phyloP scores from a whole-genome alignment of 2,113 vertebrate genomes.

The Ploceus nigricollis region DNA sequence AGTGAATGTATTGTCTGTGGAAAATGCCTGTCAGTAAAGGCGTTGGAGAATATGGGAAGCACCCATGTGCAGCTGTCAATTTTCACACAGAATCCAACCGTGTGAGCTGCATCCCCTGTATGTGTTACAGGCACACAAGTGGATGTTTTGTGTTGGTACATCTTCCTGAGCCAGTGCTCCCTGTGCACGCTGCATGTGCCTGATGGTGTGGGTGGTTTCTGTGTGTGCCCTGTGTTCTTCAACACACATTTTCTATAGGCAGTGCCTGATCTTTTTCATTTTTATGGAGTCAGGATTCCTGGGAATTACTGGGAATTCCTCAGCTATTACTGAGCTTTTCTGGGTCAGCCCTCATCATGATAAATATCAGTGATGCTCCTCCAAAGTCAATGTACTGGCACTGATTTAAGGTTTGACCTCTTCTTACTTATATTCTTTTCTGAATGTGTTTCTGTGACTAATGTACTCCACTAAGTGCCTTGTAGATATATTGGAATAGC shows the following conservation, averaged over 20 bases:
- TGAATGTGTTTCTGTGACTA: not conserved
- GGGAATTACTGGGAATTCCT: not conserved
- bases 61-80: rapidly evolving
- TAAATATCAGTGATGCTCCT: not conserved
- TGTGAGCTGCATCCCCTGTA: not conserved
- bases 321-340: not conserved
- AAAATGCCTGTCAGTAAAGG: not conserved
- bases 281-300: not conserved
- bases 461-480: not conserved
- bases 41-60: not conserved
- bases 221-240: rapidly evolving
- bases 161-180: not conserved
- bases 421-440: not conserved
- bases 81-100: rapidly evolving
- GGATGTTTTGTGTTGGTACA: not conserved
- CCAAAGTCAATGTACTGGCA: not conserved
- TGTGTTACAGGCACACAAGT: rapidly evolving
- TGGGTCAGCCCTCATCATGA: not conserved
- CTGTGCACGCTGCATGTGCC: not conserved
- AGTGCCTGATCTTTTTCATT: not conserved
- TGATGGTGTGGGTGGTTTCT: not conserved
- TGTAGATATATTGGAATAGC: not conserved
- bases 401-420: not conserved
- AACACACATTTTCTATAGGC: not conserved
- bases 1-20: not conserved